Evolutionary conservation across 1,140 invertebrate species (phyloP), one percentile per base, ranked within the genome.

Genomic region (Littorina saxatilis): DNA sequence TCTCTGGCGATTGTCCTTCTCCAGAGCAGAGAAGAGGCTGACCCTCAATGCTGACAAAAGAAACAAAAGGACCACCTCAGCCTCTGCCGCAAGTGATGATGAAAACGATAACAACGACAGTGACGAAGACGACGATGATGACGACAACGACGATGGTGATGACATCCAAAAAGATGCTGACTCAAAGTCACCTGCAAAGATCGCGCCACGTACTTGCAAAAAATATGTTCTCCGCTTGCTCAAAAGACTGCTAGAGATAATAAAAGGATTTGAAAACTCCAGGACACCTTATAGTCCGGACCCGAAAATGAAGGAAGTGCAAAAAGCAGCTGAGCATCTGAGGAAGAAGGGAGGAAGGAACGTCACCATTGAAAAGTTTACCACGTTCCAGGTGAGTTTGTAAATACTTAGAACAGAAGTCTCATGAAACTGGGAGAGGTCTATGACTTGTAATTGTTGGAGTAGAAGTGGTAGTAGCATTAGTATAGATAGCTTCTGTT

Each of bases 351-450:
- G 27, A 29, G 43, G 72, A n/a, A 7, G 17, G 32, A 37, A 35
- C 1, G 15, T 76, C 7, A 23, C 20, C 15, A 15, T 37, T 3
- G 32, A 55, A 17, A 76, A 37, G 50, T 76, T 76, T 58, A 58
- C 13, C 50, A 76, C 74, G 20, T 76, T 76, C 37, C 74, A 76
- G 74, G 74, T 76, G 40, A 13, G 35, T n/a, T 23, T 58, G n/a
- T n/a, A n/a, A n/a, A n/a, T n/a, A n/a, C n/a, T n/a, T n/a, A n/a
- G n/a, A n/a, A n/a, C n/a, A n/a, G n/a, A n/a, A n/a, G n/a, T n/a
- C n/a, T n/a, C n/a, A n/a, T n/a, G n/a, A n/a, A n/a, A n/a, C n/a
- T n/a, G n/a, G n/a, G n/a, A n/a, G n/a, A n/a, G n/a, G n/a, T n/a
- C n/a, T n/a, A n/a, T n/a, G n/a, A n/a, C n/a, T n/a, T n/a, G n/a